A percentile compares a stretch with the other conserved stretches of the same genome.
Evolutionary conservation across 2,888 invertebrate species (phyloP).

Genomic region (Drepana falcataria): DNA sequence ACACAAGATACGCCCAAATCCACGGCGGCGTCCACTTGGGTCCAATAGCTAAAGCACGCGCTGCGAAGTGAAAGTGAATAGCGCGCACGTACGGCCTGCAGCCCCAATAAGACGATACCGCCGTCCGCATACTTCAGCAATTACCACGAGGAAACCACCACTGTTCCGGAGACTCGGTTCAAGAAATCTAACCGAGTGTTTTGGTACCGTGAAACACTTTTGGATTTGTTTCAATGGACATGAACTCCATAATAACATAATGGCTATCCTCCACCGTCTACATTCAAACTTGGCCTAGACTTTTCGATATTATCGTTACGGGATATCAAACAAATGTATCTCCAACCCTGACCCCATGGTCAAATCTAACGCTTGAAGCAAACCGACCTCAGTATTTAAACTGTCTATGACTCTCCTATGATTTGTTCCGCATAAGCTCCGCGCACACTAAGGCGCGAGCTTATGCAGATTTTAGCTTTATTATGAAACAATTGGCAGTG

Average conservation of each 20-base stretch:
- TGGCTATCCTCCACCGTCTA: conserved; percentile 7
- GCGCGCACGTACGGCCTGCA: conserved; percentile 67
- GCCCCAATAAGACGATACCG: conserved; percentile 75
- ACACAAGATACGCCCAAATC: conserved; percentile 40
- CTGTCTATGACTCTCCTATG: conserved; percentile 36
- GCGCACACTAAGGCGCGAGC: too few species aligned
- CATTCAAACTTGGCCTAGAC: conserved; percentile 23
- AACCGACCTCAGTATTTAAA: conserved; percentile 34
- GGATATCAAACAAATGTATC: conserved; percentile 41
- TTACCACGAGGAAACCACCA: conserved; percentile 75
- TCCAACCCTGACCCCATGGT: conserved; percentile 56
- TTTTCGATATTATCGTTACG: conserved; percentile 33
- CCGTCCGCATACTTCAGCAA: conserved; percentile 75
- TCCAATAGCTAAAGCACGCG: conserved; percentile 58
- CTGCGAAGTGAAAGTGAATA: conserved; percentile 74
- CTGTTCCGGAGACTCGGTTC: conserved; percentile 45
- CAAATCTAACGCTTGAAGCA: conserved; percentile 33
- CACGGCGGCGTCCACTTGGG: conserved; percentile 34
- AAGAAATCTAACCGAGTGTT: conserved; percentile 9
- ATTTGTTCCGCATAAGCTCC: conserved; percentile 65
- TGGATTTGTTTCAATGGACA: not conserved
- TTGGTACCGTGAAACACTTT: not conserved
- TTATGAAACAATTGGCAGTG: conserved; percentile 19
- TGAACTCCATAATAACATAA: not conserved
- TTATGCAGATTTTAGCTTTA: conserved; percentile 13